These are phyloP conservation scores for Trichomalopsis sarcophagae DNA, from an alignment of 1,140 invertebrate genomes.

Conservation along the genomic window DNA sequence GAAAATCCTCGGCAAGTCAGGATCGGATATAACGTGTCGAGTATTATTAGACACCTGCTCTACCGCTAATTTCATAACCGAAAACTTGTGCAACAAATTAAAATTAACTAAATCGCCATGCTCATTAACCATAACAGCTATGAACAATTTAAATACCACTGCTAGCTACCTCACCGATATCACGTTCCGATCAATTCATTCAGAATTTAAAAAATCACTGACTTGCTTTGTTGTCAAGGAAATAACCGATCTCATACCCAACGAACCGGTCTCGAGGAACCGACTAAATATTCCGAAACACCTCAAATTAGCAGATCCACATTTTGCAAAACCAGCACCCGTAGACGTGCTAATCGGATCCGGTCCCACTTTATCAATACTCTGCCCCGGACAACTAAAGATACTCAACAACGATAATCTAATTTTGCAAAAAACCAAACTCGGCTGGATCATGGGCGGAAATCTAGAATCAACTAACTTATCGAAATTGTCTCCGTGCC, in stretches of 20 bases:
- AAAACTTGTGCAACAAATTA: not conserved
- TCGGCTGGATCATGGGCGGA: slow-evolving; percentile 23
- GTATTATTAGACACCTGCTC: not conserved
- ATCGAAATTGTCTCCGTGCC: not conserved
- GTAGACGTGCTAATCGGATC: slow-evolving; percentile 6
- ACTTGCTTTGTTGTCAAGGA: not conserved
- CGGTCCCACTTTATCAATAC: not conserved
- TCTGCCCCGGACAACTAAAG: not conserved
- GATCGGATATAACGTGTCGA: not conserved
- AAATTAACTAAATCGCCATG: not conserved
- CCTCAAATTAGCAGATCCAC: not conserved
- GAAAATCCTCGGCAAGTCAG: not conserved
- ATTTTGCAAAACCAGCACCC: not conserved
- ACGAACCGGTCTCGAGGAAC: not conserved
- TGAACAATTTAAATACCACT: not conserved
- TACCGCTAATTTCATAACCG: not conserved
- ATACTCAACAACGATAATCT: not conserved
- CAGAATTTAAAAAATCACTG: not conserved
- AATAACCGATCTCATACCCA: not conserved
- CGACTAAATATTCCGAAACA: not conserved
- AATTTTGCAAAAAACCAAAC: slow-evolving; percentile 1
- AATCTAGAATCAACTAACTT: not conserved
- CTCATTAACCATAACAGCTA: not conserved
- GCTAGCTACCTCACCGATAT: not conserved
- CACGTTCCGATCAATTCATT: not conserved